Base-by-base conservation (phyloP, 2,113 vertebrate genomes). In the Agelaius phoeniceus region DNA sequence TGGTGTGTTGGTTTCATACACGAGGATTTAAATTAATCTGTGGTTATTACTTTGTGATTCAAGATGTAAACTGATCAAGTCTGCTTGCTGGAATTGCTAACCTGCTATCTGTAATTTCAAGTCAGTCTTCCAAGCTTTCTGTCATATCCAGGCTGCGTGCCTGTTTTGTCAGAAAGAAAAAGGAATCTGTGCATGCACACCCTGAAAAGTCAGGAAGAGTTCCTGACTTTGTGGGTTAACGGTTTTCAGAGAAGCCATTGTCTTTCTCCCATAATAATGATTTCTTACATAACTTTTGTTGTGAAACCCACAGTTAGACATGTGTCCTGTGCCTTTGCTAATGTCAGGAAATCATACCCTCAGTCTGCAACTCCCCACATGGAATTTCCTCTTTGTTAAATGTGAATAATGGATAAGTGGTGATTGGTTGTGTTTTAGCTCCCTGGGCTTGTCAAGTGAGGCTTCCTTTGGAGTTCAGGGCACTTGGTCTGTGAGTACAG, bases 311-410 rank as follows among this genome's bases (percentile, higher is more conserved):
- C 61, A 37, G 26, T 43, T 16, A 65, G 27, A 21, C 9, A 2
- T 1, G 9, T 67, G 69, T 63, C 65, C 52, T 59, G 31, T 87
- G 65, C 67, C 84, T 94, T 92, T 90, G 84, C 66, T 59, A 57
- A 30, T 1, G 7, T 55, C 57, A 67, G 62, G 76, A 84, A 65
- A 23, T 48, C 61, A 20, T 37, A 9, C 7, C 67, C 31, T 90
- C 30, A 55, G 59, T 24, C 41, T 82, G 12, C 61, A 51, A 7
- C 46, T 76, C 39, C 63, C 72, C 4, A 4, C 43, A 62, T 84
- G 39, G 59, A 80, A 93, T 73, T 93, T 73, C 81, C 54, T 84
- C 57, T 95, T 84, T 96, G 43, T 94, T 88, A 74, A 89, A 68
- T 21, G 48, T 58, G 54, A 96, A 76, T 73, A 95, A 83, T 43